phyloP scores from a whole-genome alignment of 2,888 invertebrate species.

The Aplocera efformata region DNA sequence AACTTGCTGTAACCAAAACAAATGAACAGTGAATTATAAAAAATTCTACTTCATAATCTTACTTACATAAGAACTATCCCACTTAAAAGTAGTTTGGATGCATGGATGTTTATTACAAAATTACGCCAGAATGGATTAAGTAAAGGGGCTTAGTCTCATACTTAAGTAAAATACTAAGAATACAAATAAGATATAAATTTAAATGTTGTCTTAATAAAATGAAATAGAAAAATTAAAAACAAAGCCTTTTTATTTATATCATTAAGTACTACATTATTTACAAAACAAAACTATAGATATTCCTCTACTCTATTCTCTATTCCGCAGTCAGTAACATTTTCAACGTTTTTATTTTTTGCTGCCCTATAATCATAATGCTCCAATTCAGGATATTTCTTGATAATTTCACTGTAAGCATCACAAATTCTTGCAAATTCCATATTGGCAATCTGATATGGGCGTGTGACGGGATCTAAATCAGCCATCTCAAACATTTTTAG shows the following conservation, averaged over 20 bases:
- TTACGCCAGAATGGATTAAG: too few species aligned
- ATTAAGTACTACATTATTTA: constrained; percentile 35
- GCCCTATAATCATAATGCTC: constrained; percentile 85
- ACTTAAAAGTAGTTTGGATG: too few species aligned
- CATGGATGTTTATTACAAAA: too few species aligned
- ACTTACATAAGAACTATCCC: too few species aligned
- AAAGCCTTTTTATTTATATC: background rate
- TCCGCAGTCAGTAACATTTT: constrained; percentile 4
- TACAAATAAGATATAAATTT: too few species aligned
- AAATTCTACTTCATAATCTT: too few species aligned
- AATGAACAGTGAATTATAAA: too few species aligned
- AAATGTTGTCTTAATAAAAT: too few species aligned
- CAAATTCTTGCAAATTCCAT: constrained; percentile 89
- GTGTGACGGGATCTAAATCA: constrained; percentile 84
- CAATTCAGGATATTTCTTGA: constrained; percentile 84
- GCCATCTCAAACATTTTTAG: constrained; percentile 84
- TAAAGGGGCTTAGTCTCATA: too few species aligned
- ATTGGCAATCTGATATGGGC: constrained; percentile 88
- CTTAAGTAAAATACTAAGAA: too few species aligned
- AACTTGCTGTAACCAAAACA: too few species aligned
- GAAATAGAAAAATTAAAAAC: constrained; percentile 5
- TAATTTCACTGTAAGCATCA: constrained; percentile 87
- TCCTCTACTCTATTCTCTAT: constrained; percentile 29
- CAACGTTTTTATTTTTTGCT: constrained; percentile 50
- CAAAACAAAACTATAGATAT: constrained; percentile 29